Percentiles rank a stretch among this genome's conserved stretches.
Evolutionary conservation across 2,113 vertebrate species (phyloP).

Genomic region (Gnathonemus echidnorhynchus): DNA sequence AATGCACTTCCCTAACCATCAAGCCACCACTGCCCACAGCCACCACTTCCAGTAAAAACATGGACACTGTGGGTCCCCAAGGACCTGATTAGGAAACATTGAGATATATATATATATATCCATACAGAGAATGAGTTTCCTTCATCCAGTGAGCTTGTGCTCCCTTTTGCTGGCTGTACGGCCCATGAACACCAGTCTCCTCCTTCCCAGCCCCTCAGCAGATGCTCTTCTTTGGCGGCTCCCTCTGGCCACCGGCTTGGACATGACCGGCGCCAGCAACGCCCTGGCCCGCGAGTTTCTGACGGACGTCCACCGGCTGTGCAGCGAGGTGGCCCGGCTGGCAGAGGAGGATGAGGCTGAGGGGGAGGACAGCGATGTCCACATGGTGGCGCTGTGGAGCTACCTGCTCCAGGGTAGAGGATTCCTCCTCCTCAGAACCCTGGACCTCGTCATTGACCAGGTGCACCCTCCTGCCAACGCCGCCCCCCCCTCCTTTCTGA

Average conservation of each 20-base stretch:
- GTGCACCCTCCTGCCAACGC: conserved; percentile 36
- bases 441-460: conserved; percentile 88
- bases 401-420: conserved; percentile 89
- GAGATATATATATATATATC: too few species aligned
- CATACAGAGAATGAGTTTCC: neutral
- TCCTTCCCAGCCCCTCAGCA: neutral
- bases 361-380: conserved; percentile 74
- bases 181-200: neutral
- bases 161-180: neutral
- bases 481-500: neutral
- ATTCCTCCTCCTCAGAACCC: conserved; percentile 79
- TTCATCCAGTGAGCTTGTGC: neutral
- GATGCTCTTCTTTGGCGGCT: conserved; percentile 25
- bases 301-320: conserved; percentile 88
- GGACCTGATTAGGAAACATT: too few species aligned
- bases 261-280: conserved; percentile 94
- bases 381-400: conserved; percentile 86
- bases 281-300: conserved; percentile 92
- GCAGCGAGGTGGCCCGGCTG: conserved; percentile 84
- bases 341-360: conserved; percentile 72
- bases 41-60: too few species aligned
- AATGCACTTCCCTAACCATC: too few species aligned
- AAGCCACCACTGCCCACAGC: too few species aligned
- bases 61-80: too few species aligned
- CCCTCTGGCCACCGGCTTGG: conserved; percentile 62